These are phyloP conservation scores for Pseudoatta argentina DNA, from an alignment of 1,140 invertebrate genomes.

Conservation along the genomic window DNA sequence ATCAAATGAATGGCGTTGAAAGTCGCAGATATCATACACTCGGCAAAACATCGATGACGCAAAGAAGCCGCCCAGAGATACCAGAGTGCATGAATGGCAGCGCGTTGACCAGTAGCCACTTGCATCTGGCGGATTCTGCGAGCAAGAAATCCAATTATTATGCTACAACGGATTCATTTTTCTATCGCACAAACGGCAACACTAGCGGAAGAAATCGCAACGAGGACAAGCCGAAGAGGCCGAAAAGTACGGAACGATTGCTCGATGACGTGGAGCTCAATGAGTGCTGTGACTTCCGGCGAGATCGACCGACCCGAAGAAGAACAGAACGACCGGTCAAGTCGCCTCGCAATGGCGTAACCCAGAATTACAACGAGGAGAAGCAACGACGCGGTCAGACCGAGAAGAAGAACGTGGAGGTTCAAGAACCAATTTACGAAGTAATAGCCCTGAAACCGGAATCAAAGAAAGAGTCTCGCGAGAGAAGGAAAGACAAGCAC, in stretches of 20 bases:
- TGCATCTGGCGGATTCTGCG: slow-evolving; percentile 74
- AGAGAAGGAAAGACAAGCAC: slow-evolving; percentile 75
- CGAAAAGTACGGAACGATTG: slow-evolving; percentile 82
- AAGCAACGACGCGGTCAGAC: slow-evolving; percentile 50
- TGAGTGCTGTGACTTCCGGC: slow-evolving; percentile 76
- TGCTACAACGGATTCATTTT: slow-evolving; percentile 74
- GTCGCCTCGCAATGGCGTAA: slow-evolving; percentile 59
- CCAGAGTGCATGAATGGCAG: slow-evolving; percentile 69
- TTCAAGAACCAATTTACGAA: slow-evolving; percentile 81
- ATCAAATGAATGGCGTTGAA: slow-evolving; percentile 71
- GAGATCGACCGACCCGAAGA: slow-evolving; percentile 54
- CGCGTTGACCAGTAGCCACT: slow-evolving; percentile 68
- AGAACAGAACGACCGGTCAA: slow-evolving; percentile 60
- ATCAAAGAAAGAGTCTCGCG: slow-evolving; percentile 71
- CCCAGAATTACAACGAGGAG: slow-evolving; percentile 51
- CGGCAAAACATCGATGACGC: slow-evolving; percentile 69
- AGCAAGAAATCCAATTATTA: slow-evolving; percentile 75
- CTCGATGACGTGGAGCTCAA: slow-evolving; percentile 77
- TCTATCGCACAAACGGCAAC: slow-evolving; percentile 80
- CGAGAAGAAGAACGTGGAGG: slow-evolving; percentile 66
- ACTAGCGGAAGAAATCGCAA: slow-evolving; percentile 62
- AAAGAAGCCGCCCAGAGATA: slow-evolving; percentile 58
- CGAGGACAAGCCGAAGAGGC: slow-evolving; percentile 75
- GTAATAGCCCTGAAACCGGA: slow-evolving; percentile 80
- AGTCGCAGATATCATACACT: slow-evolving; percentile 75